Evolutionary conservation across 2,888 invertebrate genomes (phyloP).

Genomic region (Volucella bombylans): DNA sequence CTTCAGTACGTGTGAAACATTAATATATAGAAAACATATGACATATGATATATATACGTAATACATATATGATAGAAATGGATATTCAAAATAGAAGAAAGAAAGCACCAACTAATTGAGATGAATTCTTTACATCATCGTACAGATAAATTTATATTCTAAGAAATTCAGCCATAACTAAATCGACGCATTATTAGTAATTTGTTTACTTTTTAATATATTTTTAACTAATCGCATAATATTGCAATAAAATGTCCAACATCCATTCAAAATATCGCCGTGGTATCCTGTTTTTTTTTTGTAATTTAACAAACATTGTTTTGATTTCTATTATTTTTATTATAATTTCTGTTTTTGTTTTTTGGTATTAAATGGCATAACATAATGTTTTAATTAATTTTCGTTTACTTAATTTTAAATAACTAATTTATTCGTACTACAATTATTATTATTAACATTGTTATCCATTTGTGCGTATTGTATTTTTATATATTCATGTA

Average conservation of each 20-base stretch:
- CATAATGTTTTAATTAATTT: background rate
- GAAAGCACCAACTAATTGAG: no score
- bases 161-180: conserved; percentile 29
- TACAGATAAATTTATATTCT: background rate
- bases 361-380: conserved; percentile 15
- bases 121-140: background rate
- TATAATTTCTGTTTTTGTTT: conserved; percentile 2
- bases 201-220: background rate
- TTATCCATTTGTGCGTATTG: conserved; percentile 65
- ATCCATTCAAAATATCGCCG: conserved; percentile 16
- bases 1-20: no score
- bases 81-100: no score
- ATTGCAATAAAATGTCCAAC: conserved; percentile 25
- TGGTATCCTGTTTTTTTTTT: background rate
- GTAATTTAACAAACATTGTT: background rate
- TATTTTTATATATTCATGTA: conserved; percentile 55
- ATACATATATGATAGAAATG: no score
- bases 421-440: conserved; percentile 24
- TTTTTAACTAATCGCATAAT: conserved; percentile 17
- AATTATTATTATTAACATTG: conserved; percentile 53
- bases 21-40: no score
- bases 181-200: conserved; percentile 22
- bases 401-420: conserved; percentile 11
- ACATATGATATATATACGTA: no score
- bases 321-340: background rate